Conservation (phyloP, 2,797 vertebrate genomes). For the Fringilla coelebs region DNA sequence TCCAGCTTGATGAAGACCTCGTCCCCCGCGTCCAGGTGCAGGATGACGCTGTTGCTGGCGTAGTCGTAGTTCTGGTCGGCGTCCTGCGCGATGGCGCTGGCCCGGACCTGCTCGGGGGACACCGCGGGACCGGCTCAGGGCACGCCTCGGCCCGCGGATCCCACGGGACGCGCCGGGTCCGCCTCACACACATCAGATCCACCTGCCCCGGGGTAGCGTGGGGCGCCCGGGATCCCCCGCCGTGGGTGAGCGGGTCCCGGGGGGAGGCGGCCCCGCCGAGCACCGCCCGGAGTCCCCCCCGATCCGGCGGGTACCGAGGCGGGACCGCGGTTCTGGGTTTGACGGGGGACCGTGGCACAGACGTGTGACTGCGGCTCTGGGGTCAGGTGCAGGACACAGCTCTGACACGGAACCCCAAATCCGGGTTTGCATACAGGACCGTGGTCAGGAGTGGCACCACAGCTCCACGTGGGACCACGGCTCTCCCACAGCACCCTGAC, state of each 20-base stretch:
- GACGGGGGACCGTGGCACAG: neutral
- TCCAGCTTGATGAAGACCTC: slow-evolving; percentile 98
- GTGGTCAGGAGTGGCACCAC: accelerated
- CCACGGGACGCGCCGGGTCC: accelerated
- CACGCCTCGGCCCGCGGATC: neutral
- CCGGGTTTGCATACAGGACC: accelerated
- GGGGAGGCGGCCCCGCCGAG: neutral
- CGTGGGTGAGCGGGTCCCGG: accelerated
- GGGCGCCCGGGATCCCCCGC: neutral
- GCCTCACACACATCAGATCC: neutral
- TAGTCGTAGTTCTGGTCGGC: slow-evolving; percentile 99
- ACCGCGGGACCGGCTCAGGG: neutral
- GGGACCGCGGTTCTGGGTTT: neutral
- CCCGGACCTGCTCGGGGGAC: slow-evolving; percentile 83
- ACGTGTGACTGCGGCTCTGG: neutral
- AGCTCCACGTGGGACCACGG: neutral
- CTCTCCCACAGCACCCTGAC: neutral
- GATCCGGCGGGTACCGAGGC: accelerated
- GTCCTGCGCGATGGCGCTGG: slow-evolving; percentile 96
- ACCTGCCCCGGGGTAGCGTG: accelerated
- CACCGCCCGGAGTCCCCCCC: neutral
- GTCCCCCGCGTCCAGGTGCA: slow-evolving; percentile 94
- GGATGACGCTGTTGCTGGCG: slow-evolving; percentile 97
- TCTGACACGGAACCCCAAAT: neutral
- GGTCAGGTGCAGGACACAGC: no score